Evolutionary conservation across 2,113 vertebrate genomes (phyloP).

Genomic region (Danionella cerebrum): DNA sequence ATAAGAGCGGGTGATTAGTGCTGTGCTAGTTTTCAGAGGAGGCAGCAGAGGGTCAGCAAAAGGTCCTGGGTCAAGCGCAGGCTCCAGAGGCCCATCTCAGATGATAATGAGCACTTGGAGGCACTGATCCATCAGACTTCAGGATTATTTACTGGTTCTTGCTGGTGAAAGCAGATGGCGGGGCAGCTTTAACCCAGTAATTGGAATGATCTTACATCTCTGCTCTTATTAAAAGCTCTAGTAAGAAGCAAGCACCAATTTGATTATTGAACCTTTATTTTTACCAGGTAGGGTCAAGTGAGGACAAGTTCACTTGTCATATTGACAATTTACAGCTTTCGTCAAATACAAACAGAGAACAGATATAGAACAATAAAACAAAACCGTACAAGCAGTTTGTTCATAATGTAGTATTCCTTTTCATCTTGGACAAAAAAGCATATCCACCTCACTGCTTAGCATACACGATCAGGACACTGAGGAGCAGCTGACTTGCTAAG

Average conservation of each 20-base stretch:
- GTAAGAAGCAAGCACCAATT: not conserved
- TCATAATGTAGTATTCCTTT: no score
- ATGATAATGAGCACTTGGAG: not conserved
- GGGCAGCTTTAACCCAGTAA: not conserved
- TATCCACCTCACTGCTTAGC: no score
- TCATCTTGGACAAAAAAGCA: no score
- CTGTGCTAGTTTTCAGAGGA: not conserved
- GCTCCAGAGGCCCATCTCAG: not conserved
- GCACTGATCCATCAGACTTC: not conserved
- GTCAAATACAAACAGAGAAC: no score
- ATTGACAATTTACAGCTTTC: no score
- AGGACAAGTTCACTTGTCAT: not conserved
- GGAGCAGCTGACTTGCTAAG: no score
- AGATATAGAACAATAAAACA: no score
- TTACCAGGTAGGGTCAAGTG: not conserved
- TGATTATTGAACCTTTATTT: not conserved
- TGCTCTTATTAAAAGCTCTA: not conserved
- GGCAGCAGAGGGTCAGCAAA: not conserved
- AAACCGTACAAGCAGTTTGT: no score
- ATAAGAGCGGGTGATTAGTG: slow-evolving; percentile 24
- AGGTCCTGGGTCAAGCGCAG: not conserved
- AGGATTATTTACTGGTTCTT: not conserved
- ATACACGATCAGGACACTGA: no score
- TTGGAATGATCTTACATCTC: not conserved
- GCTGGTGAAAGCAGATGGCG: not conserved